Conservation (phyloP, 2,888 invertebrate species). For the Ischnura elegans region DNA sequence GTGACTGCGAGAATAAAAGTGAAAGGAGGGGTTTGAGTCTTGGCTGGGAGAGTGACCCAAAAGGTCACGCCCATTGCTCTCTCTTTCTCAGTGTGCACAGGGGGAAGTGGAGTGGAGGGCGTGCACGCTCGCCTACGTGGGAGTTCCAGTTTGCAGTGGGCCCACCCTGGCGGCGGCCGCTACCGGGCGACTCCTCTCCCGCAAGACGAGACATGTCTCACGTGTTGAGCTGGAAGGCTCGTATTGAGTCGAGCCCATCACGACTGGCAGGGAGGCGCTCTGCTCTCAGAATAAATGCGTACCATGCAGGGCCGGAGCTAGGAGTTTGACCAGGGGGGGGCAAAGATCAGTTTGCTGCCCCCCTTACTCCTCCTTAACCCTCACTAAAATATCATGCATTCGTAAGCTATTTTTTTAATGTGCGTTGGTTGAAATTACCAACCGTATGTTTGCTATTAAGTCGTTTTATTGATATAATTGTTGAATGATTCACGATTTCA, state of each 20-base stretch:
- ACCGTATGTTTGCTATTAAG: no score
- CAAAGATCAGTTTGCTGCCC: no score
- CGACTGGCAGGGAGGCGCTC: no score
- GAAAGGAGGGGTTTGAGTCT: not conserved
- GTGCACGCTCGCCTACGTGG: not conserved
- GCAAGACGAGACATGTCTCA: not conserved
- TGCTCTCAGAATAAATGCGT: no score
- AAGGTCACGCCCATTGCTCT: not conserved
- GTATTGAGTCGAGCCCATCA: not conserved
- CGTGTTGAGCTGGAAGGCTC: not conserved
- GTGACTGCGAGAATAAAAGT: not conserved
- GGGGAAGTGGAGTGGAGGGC: not conserved
- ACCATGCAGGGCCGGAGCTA: no score
- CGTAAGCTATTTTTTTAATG: no score
- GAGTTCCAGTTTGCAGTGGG: not conserved
- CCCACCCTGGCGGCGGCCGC: not conserved
- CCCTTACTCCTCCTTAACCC: no score
- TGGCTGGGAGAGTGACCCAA: conserved; percentile 2
- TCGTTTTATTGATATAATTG: no score
- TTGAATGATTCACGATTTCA: no score
- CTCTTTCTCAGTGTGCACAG: not conserved
- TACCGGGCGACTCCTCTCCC: not conserved
- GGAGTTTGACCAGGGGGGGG: no score
- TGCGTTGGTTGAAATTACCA: no score
- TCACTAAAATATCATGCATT: no score